A percentile compares a stretch with the other conserved stretches of the same genome.
phyloP scores from a whole-genome alignment of 2,113 vertebrate species.

The Puntigrus tetrazona region DNA sequence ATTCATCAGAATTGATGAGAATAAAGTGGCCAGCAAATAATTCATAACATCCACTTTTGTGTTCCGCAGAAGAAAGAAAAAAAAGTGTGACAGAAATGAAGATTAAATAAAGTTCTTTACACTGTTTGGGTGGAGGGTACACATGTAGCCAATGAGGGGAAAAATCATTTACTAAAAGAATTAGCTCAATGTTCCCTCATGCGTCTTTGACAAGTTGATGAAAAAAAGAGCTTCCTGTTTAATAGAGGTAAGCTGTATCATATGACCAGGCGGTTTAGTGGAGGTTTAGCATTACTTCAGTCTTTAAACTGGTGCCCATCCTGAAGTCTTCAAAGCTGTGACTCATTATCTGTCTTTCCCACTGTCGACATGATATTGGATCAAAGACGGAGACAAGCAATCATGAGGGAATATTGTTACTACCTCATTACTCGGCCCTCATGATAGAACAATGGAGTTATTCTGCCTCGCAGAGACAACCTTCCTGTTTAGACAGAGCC shows the following conservation, averaged over 20 bases:
- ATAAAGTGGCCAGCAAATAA: not conserved
- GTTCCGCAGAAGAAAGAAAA: not conserved
- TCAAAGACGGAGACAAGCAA: constrained; percentile 39
- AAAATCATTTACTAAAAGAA: constrained; percentile 49
- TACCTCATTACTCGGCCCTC: constrained; percentile 17
- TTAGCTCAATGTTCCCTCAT: constrained; percentile 56
- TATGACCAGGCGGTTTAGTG: constrained; percentile 48
- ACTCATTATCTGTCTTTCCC: constrained; percentile 60
- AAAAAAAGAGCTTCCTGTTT: constrained; percentile 55
- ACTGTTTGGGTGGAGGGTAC: not conserved
- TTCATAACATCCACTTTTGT: not conserved
- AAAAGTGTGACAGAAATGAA: constrained; percentile 38
- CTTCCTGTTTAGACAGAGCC: constrained; percentile 22
- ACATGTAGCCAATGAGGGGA: not conserved
- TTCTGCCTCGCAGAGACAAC: constrained; percentile 21
- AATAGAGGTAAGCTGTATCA: constrained; percentile 54
- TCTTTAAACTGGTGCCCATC: constrained; percentile 59
- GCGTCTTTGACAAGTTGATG: constrained; percentile 47
- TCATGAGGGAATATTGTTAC: constrained; percentile 11
- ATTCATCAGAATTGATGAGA: not conserved
- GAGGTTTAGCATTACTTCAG: constrained; percentile 64
- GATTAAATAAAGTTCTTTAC: constrained; percentile 25
- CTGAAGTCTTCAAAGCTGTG: constrained; percentile 56
- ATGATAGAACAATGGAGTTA: constrained; percentile 24
- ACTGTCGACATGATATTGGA: constrained; percentile 51